Conservation (phyloP, 2,113 vertebrate genomes). For the Gallinago undulata region DNA sequence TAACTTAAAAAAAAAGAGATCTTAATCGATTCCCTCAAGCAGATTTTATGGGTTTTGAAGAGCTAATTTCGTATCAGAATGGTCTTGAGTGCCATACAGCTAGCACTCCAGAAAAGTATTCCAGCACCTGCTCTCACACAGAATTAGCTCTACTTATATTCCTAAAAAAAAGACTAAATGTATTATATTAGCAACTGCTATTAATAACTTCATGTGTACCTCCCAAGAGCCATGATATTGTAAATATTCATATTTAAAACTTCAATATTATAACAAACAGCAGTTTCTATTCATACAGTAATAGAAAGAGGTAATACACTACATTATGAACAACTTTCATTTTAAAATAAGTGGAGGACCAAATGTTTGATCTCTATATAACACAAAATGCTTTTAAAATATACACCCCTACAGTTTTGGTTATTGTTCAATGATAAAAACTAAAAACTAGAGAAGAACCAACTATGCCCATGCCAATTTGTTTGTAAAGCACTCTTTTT, state of each 20-base stretch:
- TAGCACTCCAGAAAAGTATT: conserved; percentile 28
- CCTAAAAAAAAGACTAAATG: conserved; percentile 24
- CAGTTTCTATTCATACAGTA: conserved; percentile 4
- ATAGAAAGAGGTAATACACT: background rate
- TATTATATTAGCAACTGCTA: background rate
- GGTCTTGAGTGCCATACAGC: conserved; percentile 5
- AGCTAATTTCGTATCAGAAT: conserved; percentile 22
- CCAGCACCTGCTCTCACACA: conserved; percentile 11
- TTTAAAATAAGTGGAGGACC: background rate
- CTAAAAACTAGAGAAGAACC: background rate
- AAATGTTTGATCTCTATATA: background rate
- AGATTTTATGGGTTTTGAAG: conserved; percentile 1
- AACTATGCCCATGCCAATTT: background rate
- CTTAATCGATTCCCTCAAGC: background rate
- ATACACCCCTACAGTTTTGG: background rate
- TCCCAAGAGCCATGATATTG: background rate
- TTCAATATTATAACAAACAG: background rate
- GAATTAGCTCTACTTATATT: conserved; percentile 21
- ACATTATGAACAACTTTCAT: background rate
- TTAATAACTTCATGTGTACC: conserved; percentile 4
- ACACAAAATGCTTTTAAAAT: background rate
- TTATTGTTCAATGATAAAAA: background rate
- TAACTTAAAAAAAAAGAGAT: background rate
- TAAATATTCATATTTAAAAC: background rate
- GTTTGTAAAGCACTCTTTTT: background rate